Evolutionary conservation across 2,797 vertebrate genomes (phyloP).

Genomic region (Hipposideros larvatus): DNA sequence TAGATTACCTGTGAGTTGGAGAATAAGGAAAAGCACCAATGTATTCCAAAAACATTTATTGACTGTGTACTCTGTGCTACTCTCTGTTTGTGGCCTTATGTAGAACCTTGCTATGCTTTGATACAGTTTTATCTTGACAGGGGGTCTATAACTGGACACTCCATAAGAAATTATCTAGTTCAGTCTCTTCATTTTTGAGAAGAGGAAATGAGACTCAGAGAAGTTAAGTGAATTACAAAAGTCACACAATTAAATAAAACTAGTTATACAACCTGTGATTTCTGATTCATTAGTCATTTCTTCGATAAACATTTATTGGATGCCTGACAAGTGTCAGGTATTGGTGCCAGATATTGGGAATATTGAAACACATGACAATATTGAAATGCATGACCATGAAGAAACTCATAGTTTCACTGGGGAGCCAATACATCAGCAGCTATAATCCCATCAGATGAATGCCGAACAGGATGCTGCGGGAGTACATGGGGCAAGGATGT

Average conservation of each 20-base stretch:
- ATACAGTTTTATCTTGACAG: not conserved
- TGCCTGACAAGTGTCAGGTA: not conserved
- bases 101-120: not conserved
- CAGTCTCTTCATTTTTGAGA: not conserved
- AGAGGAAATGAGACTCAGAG: constrained; percentile 10
- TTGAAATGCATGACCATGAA: not conserved
- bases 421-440: not conserved
- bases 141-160: not conserved
- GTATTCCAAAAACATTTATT: not conserved
- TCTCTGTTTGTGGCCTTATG: not conserved
- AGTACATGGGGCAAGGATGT: not conserved
- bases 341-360: not conserved
- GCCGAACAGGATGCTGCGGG: not conserved
- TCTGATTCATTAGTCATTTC: not conserved
- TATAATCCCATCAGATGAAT: not conserved
- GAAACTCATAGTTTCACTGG: not conserved
- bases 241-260: not conserved
- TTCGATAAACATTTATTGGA: not conserved
- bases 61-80: not conserved
- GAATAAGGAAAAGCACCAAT: not conserved
- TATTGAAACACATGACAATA: not conserved
- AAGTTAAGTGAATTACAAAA: not conserved
- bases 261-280: not conserved
- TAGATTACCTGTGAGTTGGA: not conserved
- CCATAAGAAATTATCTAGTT: not conserved